Evolutionary conservation across 2,888 invertebrate species (phyloP).

Genomic region (Brenthis hecate): DNA sequence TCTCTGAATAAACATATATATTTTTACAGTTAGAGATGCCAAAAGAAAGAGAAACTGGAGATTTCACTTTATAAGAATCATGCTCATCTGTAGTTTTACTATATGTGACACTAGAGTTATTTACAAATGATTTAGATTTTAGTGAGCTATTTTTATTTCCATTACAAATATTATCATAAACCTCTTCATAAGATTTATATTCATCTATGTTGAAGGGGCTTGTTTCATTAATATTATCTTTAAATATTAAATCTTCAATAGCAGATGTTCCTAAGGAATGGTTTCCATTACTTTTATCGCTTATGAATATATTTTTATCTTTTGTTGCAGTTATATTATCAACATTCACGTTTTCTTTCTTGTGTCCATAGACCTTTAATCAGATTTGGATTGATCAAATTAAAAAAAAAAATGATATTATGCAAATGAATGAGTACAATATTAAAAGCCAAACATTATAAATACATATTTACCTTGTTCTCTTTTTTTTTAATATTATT

Average conservation of each 20-base stretch:
- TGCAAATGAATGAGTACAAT: neutral
- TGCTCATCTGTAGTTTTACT: constrained; percentile 48
- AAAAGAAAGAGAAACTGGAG: constrained; percentile 56
- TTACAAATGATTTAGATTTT: constrained; percentile 49
- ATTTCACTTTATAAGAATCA: constrained; percentile 43
- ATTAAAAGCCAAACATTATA: neutral
- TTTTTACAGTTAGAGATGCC: constrained; percentile 55
- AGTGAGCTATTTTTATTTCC: constrained; percentile 36
- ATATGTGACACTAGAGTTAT: constrained; percentile 42
- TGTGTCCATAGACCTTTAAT: constrained; percentile 10
- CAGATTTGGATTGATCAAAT: neutral
- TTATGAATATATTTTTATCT: neutral
- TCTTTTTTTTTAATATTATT: constrained; percentile 27
- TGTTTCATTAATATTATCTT: constrained; percentile 35
- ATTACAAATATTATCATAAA: constrained; percentile 12
- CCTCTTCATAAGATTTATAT: constrained; percentile 24
- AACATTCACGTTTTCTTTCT: constrained; percentile 21
- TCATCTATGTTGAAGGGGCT: constrained; percentile 20
- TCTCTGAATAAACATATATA: constrained; percentile 58
- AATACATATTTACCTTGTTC: constrained; percentile 3
- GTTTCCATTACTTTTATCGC: constrained; percentile 26
- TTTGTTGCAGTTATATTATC: constrained; percentile 3
- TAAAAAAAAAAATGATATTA: neutral
- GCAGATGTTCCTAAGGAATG: constrained; percentile 52
- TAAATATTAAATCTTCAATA: constrained; percentile 50